These are phyloP conservation scores for Onychostruthus taczanowskii DNA, from an alignment of 2,113 vertebrate species.

Conservation along the genomic window DNA sequence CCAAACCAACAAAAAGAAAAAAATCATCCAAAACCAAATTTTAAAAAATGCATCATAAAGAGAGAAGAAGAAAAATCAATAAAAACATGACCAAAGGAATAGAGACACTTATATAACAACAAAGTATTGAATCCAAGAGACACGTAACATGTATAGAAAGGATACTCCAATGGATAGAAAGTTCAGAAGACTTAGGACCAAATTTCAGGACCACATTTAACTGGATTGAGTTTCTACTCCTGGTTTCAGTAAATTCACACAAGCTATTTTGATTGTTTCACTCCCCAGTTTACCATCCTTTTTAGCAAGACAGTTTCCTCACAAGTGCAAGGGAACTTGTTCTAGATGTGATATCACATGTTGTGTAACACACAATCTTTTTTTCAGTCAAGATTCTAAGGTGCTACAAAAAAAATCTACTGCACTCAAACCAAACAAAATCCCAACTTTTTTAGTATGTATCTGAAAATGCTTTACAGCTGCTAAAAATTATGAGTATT, in stretches of 20 bases:
- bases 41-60: neutral
- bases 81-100: neutral
- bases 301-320: neutral
- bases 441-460: neutral
- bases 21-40: neutral
- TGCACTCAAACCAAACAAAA: neutral
- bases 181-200: neutral
- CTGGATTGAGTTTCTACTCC: neutral
- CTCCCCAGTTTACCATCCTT: neutral
- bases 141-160: neutral
- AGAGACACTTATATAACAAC: accelerated
- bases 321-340: neutral
- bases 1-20: too few species aligned
- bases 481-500: neutral
- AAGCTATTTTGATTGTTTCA: neutral
- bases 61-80: neutral
- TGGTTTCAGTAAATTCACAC: neutral
- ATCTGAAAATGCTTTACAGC: neutral
- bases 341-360: neutral
- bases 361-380: accelerated
- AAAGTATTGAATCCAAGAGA: neutral
- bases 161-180: neutral
- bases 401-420: neutral
- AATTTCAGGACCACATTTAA: neutral
- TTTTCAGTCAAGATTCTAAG: neutral